A percentile compares a stretch with the other conserved stretches of the same genome.
Evolutionary conservation across 2,888 invertebrate genomes (phyloP).

Genomic region (Torymus texanus): DNA sequence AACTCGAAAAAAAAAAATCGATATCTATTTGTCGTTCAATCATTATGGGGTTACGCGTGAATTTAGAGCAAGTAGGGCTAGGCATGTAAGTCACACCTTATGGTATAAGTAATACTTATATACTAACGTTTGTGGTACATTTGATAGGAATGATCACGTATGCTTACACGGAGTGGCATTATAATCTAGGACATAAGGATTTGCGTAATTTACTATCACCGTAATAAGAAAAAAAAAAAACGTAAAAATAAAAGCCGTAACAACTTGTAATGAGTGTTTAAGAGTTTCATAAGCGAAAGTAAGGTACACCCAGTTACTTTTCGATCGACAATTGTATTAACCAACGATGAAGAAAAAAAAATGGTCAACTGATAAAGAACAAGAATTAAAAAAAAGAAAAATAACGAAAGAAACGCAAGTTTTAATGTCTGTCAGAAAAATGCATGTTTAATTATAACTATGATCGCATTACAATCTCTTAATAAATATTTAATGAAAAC

Average conservation of each 20-base stretch:
- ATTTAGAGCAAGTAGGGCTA: constrained; percentile 42
- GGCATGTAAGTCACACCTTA: constrained; percentile 40
- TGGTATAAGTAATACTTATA: constrained; percentile 35
- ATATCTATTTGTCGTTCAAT: constrained; percentile 41
- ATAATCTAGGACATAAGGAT: constrained; percentile 46
- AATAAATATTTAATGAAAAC: constrained; percentile 27
- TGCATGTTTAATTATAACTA: constrained; percentile 41
- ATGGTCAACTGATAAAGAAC: neutral
- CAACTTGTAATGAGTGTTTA: constrained; percentile 48
- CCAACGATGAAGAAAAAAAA: constrained; percentile 13
- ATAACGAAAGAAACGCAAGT: constrained; percentile 27
- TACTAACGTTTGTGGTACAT: constrained; percentile 50
- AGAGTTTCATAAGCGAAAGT: constrained; percentile 26
- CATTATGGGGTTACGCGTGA: constrained; percentile 45
- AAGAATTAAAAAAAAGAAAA: constrained; percentile 12
- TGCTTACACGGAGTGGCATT: constrained; percentile 51
- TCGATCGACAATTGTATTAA: constrained; percentile 40
- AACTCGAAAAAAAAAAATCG: constrained; percentile 5
- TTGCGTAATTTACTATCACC: constrained; percentile 54
- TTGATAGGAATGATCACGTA: constrained; percentile 54
- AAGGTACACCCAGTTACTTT: constrained; percentile 41
- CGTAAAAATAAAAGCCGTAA: constrained; percentile 37
- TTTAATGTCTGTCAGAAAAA: constrained; percentile 43
- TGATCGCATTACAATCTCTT: constrained; percentile 56
- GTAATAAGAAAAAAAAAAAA: constrained; percentile 40